phyloP scores from a whole-genome alignment of 2,888 invertebrate species.

The Cephus nigrinus region DNA sequence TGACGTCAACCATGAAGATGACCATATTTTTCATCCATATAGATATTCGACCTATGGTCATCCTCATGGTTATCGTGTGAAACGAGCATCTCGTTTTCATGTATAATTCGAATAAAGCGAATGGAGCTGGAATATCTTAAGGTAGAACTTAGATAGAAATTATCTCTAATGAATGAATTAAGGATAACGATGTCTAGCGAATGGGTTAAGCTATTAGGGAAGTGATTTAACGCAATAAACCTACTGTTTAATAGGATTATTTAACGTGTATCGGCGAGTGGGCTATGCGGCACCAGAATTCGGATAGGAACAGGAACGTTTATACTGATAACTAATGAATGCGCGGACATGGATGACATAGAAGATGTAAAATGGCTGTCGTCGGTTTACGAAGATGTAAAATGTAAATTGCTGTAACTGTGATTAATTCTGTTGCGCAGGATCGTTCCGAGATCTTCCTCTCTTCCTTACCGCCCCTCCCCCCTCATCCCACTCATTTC shows the following conservation, averaged over 20 bases:
- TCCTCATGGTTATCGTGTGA: neutral
- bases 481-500: too few relatives aligned
- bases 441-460: conserved; percentile 11
- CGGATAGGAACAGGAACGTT: neutral
- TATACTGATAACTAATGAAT: neutral
- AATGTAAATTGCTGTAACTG: conserved; percentile 55
- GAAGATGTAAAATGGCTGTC: conserved; percentile 14
- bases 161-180: conserved; percentile 22
- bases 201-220: conserved; percentile 40
- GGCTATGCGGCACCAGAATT: neutral
- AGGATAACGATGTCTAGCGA: conserved; percentile 28
- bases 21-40: neutral
- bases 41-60: neutral
- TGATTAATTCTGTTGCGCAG: conserved; percentile 50
- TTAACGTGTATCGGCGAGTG: conserved; percentile 24
- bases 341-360: conserved; percentile 6
- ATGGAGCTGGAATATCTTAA: neutral
- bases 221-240: conserved; percentile 57
- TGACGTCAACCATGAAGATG: neutral
- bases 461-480: neutral
- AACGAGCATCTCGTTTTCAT: neutral
- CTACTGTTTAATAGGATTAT: conserved; percentile 44
- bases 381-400: conserved; percentile 32
- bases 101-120: neutral
- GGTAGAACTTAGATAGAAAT: conserved; percentile 4